Percentiles rank a stretch among this genome's conserved stretches.
Evolutionary conservation across 2,888 invertebrate species (phyloP).

Genomic region (Myopa tessellatipennis): DNA sequence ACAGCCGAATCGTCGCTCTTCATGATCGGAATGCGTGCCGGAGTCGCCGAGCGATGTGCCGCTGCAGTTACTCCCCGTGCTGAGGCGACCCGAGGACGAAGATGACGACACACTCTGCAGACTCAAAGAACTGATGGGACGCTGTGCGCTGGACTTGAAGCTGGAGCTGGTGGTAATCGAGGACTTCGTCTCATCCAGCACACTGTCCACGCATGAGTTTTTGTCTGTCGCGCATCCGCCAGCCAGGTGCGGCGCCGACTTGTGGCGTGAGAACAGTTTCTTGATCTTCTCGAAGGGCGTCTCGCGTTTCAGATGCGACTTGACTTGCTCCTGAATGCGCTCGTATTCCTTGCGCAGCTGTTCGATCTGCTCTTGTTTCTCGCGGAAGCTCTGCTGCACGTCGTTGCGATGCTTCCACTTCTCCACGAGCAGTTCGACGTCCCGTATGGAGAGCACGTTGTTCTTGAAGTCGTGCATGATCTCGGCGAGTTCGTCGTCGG

Average conservation of each 20-base stretch:
- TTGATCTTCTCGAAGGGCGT: constrained; percentile 84
- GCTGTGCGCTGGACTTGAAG: constrained; percentile 64
- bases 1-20: constrained; percentile 73
- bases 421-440: constrained; percentile 86
- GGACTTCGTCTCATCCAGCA: constrained; percentile 65
- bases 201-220: constrained; percentile 55
- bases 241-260: constrained; percentile 63
- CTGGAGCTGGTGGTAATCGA: constrained; percentile 64
- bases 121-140: constrained; percentile 78
- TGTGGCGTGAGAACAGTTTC: constrained; percentile 78
- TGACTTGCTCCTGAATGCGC: constrained; percentile 82
- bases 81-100: constrained; percentile 84
- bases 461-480: constrained; percentile 91
- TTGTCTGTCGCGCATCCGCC: constrained; percentile 52
- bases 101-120: constrained; percentile 76
- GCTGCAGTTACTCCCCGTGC: constrained; percentile 79
- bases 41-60: constrained; percentile 85
- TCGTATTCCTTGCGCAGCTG: constrained; percentile 86
- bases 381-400: constrained; percentile 85
- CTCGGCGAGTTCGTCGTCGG: constrained; percentile 82
- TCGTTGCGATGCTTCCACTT: constrained; percentile 90
- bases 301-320: constrained; percentile 79
- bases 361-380: constrained; percentile 84
- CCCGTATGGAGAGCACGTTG: constrained; percentile 85
- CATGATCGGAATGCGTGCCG: constrained; percentile 86